A percentile compares a stretch with the other conserved stretches of the same genome.
Conservation (phyloP, 1,140 invertebrate species). For the Lordiphosa mommai region DNA sequence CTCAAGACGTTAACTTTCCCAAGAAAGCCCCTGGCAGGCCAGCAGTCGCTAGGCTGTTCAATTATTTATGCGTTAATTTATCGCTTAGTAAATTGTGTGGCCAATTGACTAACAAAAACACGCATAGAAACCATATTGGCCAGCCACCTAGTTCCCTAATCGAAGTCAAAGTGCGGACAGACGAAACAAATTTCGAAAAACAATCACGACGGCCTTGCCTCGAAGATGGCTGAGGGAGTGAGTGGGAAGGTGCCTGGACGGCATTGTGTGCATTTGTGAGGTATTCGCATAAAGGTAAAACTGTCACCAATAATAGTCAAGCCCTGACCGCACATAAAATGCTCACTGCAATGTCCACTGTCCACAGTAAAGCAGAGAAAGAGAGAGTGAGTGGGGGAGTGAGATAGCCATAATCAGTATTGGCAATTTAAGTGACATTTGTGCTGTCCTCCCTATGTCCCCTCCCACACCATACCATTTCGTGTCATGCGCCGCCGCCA, state of each 20-base stretch:
- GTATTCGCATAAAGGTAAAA: conserved; percentile 65
- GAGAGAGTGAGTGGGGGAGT: neutral
- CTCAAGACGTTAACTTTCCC: conserved; percentile 17
- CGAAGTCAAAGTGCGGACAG: conserved; percentile 49
- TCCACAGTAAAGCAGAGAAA: conserved; percentile 11
- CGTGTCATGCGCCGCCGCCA: conserved; percentile 49
- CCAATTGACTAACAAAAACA: conserved; percentile 64
- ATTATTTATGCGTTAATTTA: conserved; percentile 74
- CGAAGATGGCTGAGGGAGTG: neutral
- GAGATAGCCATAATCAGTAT: conserved; percentile 62
- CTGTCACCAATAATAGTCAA: conserved; percentile 71
- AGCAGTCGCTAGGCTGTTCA: conserved; percentile 28
- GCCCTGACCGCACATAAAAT: conserved; percentile 66
- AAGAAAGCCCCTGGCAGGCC: neutral
- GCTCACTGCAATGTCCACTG: conserved; percentile 26
- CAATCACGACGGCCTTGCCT: conserved; percentile 43
- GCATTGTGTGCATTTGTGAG: conserved; percentile 35
- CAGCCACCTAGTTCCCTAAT: conserved; percentile 15
- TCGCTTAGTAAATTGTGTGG: conserved; percentile 71
- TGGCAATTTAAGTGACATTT: conserved; percentile 73
- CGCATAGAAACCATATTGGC: conserved; percentile 35
- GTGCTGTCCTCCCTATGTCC: conserved; percentile 13
- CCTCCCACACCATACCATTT: conserved; percentile 23
- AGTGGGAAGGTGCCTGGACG: neutral
- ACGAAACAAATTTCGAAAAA: conserved; percentile 43